Conservation (phyloP, 2,797 vertebrate species). For the Lepilemur ruficaudatus region DNA sequence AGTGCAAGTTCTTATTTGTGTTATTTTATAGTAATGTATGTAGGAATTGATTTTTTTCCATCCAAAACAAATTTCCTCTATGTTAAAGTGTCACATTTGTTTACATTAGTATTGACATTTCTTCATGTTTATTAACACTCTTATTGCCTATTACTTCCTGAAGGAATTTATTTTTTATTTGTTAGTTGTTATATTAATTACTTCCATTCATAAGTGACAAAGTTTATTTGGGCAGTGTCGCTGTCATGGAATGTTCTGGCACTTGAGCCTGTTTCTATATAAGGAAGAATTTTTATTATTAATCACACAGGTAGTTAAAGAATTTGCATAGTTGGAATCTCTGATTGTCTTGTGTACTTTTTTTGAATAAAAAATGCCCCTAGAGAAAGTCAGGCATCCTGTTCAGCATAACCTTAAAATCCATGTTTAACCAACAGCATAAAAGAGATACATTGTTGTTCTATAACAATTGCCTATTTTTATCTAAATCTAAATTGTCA, state of each 20-base stretch:
- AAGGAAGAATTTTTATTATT: constrained; percentile 16
- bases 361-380: not conserved
- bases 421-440: not conserved
- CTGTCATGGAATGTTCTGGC: not conserved
- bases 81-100: constrained; percentile 50
- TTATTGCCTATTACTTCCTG: not conserved
- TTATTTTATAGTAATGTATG: not conserved
- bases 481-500: constrained; percentile 2
- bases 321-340: constrained; percentile 11
- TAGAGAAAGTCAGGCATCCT: not conserved
- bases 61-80: constrained; percentile 42
- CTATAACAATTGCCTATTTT: not conserved
- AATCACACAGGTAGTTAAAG: not conserved
- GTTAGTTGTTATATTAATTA: constrained; percentile 45
- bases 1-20: not conserved
- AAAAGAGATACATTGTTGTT: not conserved
- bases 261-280: not conserved
- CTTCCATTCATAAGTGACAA: not conserved
- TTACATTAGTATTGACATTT: constrained; percentile 57
- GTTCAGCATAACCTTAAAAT: not conserved
- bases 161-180: constrained; percentile 40
- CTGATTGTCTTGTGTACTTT: not conserved
- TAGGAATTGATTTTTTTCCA: constrained; percentile 4
- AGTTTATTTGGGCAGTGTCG: not conserved
- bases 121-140: constrained; percentile 30